Evolutionary conservation across 2,113 vertebrate genomes (phyloP).

Genomic region (Caranx melampygus): DNA sequence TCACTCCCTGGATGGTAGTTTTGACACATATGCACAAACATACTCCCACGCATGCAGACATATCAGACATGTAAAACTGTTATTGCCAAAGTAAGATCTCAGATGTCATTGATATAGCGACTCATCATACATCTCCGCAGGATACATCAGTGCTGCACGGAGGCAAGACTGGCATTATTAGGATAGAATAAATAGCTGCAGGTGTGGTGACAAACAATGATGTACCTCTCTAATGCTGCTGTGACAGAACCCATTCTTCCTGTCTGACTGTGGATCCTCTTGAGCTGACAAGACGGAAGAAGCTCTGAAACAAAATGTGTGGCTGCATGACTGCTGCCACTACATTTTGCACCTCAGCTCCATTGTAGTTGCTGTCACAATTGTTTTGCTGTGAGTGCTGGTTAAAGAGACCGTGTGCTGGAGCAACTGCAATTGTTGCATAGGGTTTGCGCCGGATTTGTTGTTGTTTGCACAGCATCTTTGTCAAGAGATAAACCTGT

Average conservation of each 20-base stretch:
- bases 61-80: constrained; percentile 16
- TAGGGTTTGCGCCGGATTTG: not conserved
- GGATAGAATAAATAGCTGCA: constrained; percentile 55
- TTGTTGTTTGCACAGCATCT: not conserved
- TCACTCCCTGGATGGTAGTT: constrained; percentile 11
- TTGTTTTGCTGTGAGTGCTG: constrained; percentile 1
- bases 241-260: constrained; percentile 45
- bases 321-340: constrained; percentile 4
- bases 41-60: not conserved
- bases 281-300: constrained; percentile 48
- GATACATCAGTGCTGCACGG: constrained; percentile 25
- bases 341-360: constrained; percentile 13
- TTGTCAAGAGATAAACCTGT: not conserved
- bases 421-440: not conserved
- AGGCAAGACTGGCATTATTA: constrained; percentile 59
- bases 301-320: constrained; percentile 33
- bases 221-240: constrained; percentile 41
- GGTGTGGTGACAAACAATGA: constrained; percentile 41
- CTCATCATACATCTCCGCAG: constrained; percentile 32
- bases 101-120: constrained; percentile 44
- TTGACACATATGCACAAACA: not conserved
- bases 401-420: not conserved
- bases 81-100: constrained; percentile 47
- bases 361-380: constrained; percentile 28
- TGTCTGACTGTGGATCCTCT: constrained; percentile 12